Evolutionary conservation across 53 echinoderm and acorn worm species (phyloP).

Genomic region (Apostichopus leukothele): DNA sequence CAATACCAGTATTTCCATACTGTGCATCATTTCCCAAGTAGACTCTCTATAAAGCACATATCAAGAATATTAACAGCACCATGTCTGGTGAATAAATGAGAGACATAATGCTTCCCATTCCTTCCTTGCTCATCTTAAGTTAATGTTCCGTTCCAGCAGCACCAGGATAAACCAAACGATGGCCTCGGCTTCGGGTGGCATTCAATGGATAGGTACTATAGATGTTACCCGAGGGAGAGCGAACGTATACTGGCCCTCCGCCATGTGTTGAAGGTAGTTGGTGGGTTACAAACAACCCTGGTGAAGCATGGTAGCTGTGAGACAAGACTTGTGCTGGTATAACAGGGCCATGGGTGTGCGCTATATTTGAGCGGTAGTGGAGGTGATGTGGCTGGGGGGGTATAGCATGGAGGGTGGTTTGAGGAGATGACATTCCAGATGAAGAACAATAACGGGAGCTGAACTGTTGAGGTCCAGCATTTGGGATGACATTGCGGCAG

Average conservation of each 20-base stretch:
- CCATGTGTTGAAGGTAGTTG: conserved; percentile 58
- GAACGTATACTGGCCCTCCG: conserved; percentile 84
- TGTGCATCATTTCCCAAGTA: no score
- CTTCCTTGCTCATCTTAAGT: background rate
- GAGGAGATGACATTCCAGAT: conserved; percentile 72
- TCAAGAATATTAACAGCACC: no score
- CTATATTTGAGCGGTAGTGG: conserved; percentile 84
- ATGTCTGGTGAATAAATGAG: no score
- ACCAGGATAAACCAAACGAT: conserved; percentile 25
- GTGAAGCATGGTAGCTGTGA: conserved; percentile 68
- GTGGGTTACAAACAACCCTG: conserved; percentile 55
- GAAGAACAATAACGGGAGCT: conserved; percentile 75
- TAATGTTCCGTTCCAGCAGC: conserved; percentile 17
- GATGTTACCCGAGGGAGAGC: conserved; percentile 91
- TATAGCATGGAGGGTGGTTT: conserved; percentile 59
- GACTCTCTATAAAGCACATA: no score
- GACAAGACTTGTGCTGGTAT: conserved; percentile 81
- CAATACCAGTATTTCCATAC: no score
- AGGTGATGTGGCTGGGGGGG: conserved; percentile 72
- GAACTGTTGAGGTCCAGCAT: conserved; percentile 55
- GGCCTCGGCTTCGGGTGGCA: conserved; percentile 69
- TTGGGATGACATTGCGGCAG: conserved; percentile 47
- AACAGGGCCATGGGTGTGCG: conserved; percentile 69
- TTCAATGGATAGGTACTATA: conserved; percentile 96
- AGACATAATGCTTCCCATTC: no score